Conservation (phyloP, 2,113 vertebrate genomes). For the Aldabrachelys gigantea region DNA sequence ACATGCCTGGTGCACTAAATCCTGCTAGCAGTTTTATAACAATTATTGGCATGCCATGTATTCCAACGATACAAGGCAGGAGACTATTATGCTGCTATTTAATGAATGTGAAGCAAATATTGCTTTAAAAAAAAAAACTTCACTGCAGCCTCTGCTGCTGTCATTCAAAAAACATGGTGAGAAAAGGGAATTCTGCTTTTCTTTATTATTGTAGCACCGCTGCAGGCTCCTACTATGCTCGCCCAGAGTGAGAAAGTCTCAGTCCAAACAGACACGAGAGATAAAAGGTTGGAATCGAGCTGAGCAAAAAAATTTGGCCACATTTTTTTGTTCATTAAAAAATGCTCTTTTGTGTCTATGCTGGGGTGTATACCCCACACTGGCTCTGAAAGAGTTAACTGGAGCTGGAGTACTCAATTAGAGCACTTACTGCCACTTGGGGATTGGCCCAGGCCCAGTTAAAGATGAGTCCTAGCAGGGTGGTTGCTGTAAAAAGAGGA, state of each 20-base stretch:
- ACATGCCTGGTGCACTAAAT: accelerated
- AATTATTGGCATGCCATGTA: background rate
- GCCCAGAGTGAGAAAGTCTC: background rate
- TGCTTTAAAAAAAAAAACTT: background rate
- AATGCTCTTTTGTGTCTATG: background rate
- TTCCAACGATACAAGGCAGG: background rate
- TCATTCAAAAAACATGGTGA: background rate
- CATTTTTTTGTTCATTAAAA: background rate
- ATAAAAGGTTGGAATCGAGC: background rate
- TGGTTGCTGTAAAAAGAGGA: background rate
- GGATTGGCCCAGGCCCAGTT: background rate
- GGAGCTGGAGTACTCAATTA: background rate
- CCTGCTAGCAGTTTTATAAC: background rate
- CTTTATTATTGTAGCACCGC: accelerated
- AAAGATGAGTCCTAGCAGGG: background rate
- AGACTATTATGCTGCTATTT: background rate
- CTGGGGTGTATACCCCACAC: background rate
- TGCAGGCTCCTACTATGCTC: background rate
- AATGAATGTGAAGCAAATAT: accelerated
- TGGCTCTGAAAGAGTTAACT: background rate
- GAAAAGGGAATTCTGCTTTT: background rate
- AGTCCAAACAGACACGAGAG: background rate
- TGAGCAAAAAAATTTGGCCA: background rate
- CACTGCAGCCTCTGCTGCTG: background rate
- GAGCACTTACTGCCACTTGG: background rate